Percentiles rank a stretch among this genome's conserved stretches.
Evolutionary conservation across 2,113 vertebrate genomes (phyloP).

Genomic region (Sula dactylatra): DNA sequence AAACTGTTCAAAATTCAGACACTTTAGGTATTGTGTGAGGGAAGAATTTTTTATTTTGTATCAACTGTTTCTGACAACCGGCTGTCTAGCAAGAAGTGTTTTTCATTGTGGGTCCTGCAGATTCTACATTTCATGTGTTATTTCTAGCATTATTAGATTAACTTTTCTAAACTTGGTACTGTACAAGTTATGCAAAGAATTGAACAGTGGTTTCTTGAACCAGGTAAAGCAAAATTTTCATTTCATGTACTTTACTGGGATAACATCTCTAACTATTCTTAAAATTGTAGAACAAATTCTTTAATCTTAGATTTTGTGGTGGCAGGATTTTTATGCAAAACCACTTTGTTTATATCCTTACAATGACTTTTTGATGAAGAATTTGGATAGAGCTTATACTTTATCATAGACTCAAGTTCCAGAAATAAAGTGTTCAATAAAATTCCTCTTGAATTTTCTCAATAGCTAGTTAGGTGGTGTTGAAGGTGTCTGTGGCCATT

Average conservation of each 20-base stretch:
- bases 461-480: background rate
- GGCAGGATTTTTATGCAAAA: background rate
- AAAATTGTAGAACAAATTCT: background rate
- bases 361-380: background rate
- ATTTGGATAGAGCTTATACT: background rate
- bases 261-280: background rate
- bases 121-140: background rate
- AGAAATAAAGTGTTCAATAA: background rate
- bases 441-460: background rate
- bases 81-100: background rate
- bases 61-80: background rate
- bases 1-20: background rate
- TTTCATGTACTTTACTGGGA: background rate
- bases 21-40: background rate
- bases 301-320: background rate
- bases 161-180: background rate
- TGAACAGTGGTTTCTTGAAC: background rate
- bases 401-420: background rate
- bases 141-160: too few relatives aligned
- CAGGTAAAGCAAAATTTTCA: background rate
- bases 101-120: background rate
- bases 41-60: background rate
- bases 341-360: background rate
- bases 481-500: background rate
- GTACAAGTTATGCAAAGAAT: background rate